Percentiles rank a stretch among this genome's conserved stretches.
Evolutionary conservation across 2,888 invertebrate species (phyloP).

Genomic region (Oscheius myriophilus): DNA sequence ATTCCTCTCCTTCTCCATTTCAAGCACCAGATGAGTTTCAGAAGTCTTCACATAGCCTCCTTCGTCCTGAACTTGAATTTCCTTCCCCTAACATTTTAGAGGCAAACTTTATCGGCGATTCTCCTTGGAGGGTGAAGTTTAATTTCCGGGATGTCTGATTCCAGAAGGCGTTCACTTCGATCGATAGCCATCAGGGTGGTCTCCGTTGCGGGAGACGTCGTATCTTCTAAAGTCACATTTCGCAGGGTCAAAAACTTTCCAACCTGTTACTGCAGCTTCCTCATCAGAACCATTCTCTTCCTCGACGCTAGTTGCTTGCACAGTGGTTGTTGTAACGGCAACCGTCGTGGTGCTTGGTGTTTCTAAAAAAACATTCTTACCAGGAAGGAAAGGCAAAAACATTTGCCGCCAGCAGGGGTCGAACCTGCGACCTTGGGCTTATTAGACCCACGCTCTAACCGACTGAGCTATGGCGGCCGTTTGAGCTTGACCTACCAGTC

Average conservation of each 20-base stretch:
- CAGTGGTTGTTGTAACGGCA: not conserved
- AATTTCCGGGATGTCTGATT: conserved; percentile 24
- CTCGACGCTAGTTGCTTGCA: not conserved
- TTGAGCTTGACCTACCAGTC: not conserved
- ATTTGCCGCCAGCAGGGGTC: conserved; percentile 70
- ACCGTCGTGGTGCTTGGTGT: not conserved
- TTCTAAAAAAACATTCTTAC: no score
- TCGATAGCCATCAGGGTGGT: conserved; percentile 3
- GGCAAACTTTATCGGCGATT: conserved; percentile 5
- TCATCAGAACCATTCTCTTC: conserved; percentile 8
- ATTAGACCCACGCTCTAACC: conserved; percentile 71
- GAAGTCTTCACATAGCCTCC: conserved; percentile 17
- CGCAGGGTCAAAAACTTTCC: no score
- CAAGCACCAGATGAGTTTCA: conserved; percentile 19
- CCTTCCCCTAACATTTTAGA: not conserved
- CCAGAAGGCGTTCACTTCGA: conserved; percentile 15
- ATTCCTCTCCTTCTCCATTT: conserved; percentile 4
- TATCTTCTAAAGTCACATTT: no score
- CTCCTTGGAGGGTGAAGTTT: conserved; percentile 29
- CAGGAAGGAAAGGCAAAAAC: conserved; percentile 35
- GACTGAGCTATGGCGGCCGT: conserved; percentile 64
- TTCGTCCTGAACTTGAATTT: conserved; percentile 3
- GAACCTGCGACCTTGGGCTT: conserved; percentile 71
- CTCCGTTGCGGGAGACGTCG: not conserved
- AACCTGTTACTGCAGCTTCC: not conserved